phyloP scores from a whole-genome alignment of 2,888 invertebrate genomes.

The Sceliomorpha sp. region DNA sequence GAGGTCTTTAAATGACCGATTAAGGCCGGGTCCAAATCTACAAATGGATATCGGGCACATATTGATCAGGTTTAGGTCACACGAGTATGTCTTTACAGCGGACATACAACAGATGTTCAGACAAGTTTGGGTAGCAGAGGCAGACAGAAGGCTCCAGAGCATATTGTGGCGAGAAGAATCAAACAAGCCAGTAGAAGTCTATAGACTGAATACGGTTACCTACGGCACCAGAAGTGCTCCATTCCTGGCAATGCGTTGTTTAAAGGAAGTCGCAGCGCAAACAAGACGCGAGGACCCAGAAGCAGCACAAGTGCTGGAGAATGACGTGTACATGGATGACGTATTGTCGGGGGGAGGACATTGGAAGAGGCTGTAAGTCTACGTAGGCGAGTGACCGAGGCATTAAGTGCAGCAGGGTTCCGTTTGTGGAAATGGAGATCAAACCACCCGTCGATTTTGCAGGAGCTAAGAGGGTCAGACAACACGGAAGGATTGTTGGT shows the following conservation, averaged over 20 bases:
- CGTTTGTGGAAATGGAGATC: constrained; percentile 40
- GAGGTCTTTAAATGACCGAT: constrained; percentile 6
- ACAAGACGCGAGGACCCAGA: constrained; percentile 14
- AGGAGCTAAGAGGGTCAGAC: not conserved
- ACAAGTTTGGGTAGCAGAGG: constrained; percentile 2
- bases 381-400: constrained; percentile 11
- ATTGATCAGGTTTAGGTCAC: constrained; percentile 6
- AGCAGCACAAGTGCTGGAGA: constrained; percentile 36
- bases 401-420: constrained; percentile 27
- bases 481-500: constrained; percentile 16
- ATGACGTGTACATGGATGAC: constrained; percentile 61
- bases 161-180: constrained; percentile 11
- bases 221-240: constrained; percentile 3
- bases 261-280: not conserved
- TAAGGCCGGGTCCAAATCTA: constrained; percentile 3
- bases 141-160: constrained; percentile 1
- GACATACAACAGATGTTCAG: constrained; percentile 12
- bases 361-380: constrained; percentile 42
- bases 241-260: constrained; percentile 13
- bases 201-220: constrained; percentile 11
- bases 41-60: constrained; percentile 22
- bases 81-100: constrained; percentile 17
- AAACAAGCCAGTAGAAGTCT: constrained; percentile 4
- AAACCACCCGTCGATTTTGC: constrained; percentile 13
- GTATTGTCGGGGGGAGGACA: constrained; percentile 3